A percentile compares a stretch with the other conserved stretches of the same genome.
phyloP scores from a whole-genome alignment of 2,113 vertebrate genomes.

The Leptobrachium leishanense region DNA sequence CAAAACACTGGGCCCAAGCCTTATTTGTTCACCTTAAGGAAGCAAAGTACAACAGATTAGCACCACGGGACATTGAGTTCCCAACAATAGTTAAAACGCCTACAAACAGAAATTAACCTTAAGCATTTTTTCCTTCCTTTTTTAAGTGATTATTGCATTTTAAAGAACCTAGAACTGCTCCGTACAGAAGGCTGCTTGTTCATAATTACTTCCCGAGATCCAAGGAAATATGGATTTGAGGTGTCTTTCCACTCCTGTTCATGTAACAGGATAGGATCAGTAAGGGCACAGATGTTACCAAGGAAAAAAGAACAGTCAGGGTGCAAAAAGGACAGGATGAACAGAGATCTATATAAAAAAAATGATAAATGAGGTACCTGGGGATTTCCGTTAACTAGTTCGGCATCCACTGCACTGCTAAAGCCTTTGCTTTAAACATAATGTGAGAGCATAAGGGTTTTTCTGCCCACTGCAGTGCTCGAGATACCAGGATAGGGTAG shows the following conservation, averaged over 20 bases:
- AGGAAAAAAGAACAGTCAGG: slow-evolving; percentile 3
- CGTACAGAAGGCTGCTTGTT: background rate
- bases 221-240: background rate
- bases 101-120: too few species aligned
- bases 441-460: background rate
- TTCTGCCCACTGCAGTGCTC: too few species aligned
- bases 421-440: background rate
- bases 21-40: too few species aligned
- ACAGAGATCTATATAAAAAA: background rate
- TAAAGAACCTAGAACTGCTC: background rate
- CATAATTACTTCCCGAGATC: slow-evolving; percentile 8
- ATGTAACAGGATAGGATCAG: slow-evolving; percentile 4
- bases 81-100: too few species aligned
- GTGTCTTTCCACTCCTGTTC: background rate
- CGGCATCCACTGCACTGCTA: background rate
- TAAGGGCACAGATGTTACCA: background rate
- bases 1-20: too few species aligned
- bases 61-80: too few species aligned
- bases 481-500: too few species aligned
- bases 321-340: background rate
- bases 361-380: slow-evolving; percentile 3
- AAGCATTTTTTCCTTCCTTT: too few species aligned
- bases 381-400: background rate
- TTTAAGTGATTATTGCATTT: background rate
- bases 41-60: too few species aligned